phyloP scores from a whole-genome alignment of 2,888 invertebrate species.

The Crepidodera aurea region DNA sequence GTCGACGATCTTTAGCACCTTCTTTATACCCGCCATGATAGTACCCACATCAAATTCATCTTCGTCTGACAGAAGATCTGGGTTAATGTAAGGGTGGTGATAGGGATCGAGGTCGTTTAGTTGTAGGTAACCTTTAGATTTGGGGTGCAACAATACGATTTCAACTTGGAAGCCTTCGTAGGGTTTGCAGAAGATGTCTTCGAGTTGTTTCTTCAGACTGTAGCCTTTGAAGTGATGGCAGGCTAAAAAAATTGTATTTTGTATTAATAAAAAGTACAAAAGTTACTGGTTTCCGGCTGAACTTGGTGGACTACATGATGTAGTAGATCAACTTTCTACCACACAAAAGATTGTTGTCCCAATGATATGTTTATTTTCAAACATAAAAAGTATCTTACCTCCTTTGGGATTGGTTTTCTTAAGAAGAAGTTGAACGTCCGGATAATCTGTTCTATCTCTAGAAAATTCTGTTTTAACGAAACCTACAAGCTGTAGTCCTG shows the following conservation, averaged over 20 bases:
- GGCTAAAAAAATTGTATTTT: slow-evolving; percentile 8
- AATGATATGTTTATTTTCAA: too few relatives aligned
- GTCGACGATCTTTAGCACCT: slow-evolving; percentile 66
- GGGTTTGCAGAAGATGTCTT: slow-evolving; percentile 64
- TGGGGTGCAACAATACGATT: slow-evolving; percentile 76
- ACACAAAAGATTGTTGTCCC: too few relatives aligned
- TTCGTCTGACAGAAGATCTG: slow-evolving; percentile 79
- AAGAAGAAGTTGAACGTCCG: slow-evolving; percentile 54
- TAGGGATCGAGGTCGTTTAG: slow-evolving; percentile 77
- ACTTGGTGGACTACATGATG: too few relatives aligned
- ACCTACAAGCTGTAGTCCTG: slow-evolving; percentile 50
- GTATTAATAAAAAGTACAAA: too few relatives aligned
- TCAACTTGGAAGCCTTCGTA: slow-evolving; percentile 67
- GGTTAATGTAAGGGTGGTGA: slow-evolving; percentile 78
- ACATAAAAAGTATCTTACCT: slow-evolving; percentile 26
- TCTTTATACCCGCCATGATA: slow-evolving; percentile 66
- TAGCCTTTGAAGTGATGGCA: slow-evolving; percentile 35
- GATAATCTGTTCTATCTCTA: slow-evolving; percentile 49
- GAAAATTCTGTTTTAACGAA: slow-evolving; percentile 54
- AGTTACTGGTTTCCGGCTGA: too few relatives aligned
- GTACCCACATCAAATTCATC: slow-evolving; percentile 68
- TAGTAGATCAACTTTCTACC: too few relatives aligned
- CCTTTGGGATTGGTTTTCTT: slow-evolving; percentile 43
- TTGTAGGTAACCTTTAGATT: slow-evolving; percentile 74
- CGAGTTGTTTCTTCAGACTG: slow-evolving; percentile 55